Evolutionary conservation across 2,888 invertebrate species (phyloP), one percentile per base, ranked within the genome.

Genomic region (Pollenia amentaria): DNA sequence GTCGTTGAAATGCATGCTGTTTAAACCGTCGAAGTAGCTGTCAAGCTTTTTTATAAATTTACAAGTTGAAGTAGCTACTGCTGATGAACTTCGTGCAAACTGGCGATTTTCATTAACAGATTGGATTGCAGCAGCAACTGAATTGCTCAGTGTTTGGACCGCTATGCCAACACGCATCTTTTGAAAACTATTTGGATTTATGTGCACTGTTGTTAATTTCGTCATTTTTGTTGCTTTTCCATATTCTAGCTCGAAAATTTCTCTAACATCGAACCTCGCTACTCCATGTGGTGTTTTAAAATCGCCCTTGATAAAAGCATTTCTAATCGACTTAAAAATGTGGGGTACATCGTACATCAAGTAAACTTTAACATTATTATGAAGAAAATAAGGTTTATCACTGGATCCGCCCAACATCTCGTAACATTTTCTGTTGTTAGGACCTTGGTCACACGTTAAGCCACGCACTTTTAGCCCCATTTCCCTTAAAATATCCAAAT

Each of bases 141-240:
- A n/a, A 53, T 53, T 16, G 53, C 53, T 53, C 4, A 53, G 53
- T 4, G 1, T 42, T 42, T 42, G 42, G 42, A 42, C 42, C n/a
- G n/a, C n/a, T n/a, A n/a, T n/a, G n/a, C n/a, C n/a, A n/a, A n/a
- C n/a, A n/a, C n/a, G n/a, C n/a, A 42, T 42, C 42, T 42, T 42
- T 42, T 42, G 9, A 42, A 60, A 60, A 38, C 38, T 60, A 60
- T 60, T 38, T 38, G 44, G 44, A 64, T 64, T 64, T 62, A 62
- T 62, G 16, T 16, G 42, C 62, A 44, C 64, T 42, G n/a, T n/a
- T n/a, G n/a, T n/a, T n/a, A n/a, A n/a, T n/a, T n/a, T n/a, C n/a
- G n/a, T n/a, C n/a, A n/a, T 64, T 64, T 64, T 64, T 64, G 64
- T 18, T 18, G 44, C n/a, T 65, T 64, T 64, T 64, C 44, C 42